These are phyloP conservation scores for Thaumatotibia leucotreta DNA, from an alignment of 1,140 invertebrate genomes.

Conservation along the genomic window DNA sequence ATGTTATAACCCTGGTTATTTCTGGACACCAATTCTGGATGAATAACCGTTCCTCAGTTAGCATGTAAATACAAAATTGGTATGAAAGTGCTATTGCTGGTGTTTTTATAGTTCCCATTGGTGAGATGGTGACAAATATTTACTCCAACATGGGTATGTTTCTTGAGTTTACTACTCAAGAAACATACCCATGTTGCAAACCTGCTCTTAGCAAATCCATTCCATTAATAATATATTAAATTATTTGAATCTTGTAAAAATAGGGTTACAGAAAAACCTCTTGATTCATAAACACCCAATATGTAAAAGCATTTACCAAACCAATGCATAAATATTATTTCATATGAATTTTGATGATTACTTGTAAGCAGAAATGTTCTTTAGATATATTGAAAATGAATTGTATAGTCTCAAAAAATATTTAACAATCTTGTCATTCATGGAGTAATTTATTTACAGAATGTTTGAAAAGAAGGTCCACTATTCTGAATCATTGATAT, in stretches of 20 bases:
- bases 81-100: constrained; percentile 26
- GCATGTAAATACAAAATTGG: constrained; percentile 58
- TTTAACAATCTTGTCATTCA: neutral
- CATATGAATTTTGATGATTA: neutral
- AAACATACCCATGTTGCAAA: constrained; percentile 29
- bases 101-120: neutral
- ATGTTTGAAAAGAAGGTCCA: constrained; percentile 15
- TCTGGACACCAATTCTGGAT: constrained; percentile 93
- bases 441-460: neutral
- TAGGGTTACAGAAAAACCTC: neutral
- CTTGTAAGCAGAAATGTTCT: neutral
- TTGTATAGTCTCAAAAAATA: neutral
- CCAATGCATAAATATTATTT: neutral
- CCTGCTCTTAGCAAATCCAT: constrained; percentile 56
- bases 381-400: constrained; percentile 16
- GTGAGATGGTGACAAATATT: neutral
- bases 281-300: neutral
- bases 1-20: constrained; percentile 89
- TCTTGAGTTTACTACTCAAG: too few relatives aligned
- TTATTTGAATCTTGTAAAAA: constrained; percentile 14
- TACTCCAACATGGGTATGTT: neutral
- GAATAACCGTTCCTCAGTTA: constrained; percentile 84
- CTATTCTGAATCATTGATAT: constrained; percentile 15
- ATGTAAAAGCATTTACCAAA: neutral
- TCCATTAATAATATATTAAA: constrained; percentile 46